Base-by-base conservation (phyloP, 2,888 invertebrate species). In the Amphipyra tragopoginis region DNA sequence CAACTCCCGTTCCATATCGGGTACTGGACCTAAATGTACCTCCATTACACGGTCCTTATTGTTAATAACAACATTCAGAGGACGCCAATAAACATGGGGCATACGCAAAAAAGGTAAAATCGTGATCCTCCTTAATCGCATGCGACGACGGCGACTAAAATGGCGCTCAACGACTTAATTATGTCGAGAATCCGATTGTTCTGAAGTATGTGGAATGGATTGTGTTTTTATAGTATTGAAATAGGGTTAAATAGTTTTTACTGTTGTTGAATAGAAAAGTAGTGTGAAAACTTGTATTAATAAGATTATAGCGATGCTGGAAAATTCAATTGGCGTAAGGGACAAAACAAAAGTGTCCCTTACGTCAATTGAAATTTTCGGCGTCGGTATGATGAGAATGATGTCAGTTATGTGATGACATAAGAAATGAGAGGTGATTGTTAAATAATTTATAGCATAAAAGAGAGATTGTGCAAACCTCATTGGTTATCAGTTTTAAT, bases 121-220 rank as follows among this genome's bases (percentile, higher is more conserved):
- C 86, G 83, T 87, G 87, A 84, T 81, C 76, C 61, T 60, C 79
- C 81, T 75, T 86, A 86, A 87, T 85, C 80, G 86, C 68, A 40
- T 36, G 58, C 72, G 62, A 59, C 65, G 57, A 29, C 67, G 72
- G 73, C 61, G 51, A 73, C 80, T 88, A 89, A 89, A 84, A 88
- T 86, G 86, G 75, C 72, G 81, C 81, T 72, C 26, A 47, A 70
- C 74, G 50, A 77, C 77, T 73, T 79, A 76, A 79, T 78, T 77
- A 73, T 59, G 56, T 67, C 43, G 50, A 11, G 67, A 61, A 71
- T 73, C 69, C 74, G 74, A 71, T 71, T 71, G 68, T 71, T 44
- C 51, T 43, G 53, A 40, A 66, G 0, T 60, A 51, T 58, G 72
- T 51, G 33, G 38, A 34, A 40, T 38, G 13, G 51, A 15, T 48